Conservation (phyloP, 1,140 invertebrate genomes). For the Kradibia gibbosae region DNA sequence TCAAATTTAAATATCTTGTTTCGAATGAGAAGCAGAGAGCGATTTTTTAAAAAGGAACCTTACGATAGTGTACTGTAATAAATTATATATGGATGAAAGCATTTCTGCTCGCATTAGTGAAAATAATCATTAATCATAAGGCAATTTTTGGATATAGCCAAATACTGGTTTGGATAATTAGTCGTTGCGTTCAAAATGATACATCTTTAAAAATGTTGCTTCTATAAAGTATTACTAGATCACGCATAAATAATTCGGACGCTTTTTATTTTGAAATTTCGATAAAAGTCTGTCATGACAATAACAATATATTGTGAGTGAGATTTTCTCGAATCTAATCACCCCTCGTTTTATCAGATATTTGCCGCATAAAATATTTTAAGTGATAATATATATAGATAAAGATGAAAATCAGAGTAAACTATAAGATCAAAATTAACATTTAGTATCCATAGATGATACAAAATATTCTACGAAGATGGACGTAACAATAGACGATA, state of each 20-base stretch:
- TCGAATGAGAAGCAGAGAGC: too few relatives aligned
- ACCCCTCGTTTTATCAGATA: background rate
- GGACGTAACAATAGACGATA: background rate
- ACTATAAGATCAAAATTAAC: background rate
- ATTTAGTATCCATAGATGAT: background rate
- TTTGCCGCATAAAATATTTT: background rate
- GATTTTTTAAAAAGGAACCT: too few relatives aligned
- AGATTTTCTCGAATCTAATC: background rate
- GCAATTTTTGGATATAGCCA: background rate
- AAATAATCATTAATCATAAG: background rate
- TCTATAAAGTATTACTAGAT: background rate
- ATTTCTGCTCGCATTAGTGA: background rate
- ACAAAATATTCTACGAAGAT: background rate
- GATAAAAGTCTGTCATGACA: background rate
- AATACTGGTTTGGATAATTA: background rate
- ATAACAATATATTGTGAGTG: background rate
- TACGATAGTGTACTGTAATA: too few relatives aligned
- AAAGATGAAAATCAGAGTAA: background rate
- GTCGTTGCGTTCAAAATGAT: background rate
- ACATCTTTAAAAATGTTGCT: background rate
- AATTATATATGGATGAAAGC: too few relatives aligned
- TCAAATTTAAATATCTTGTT: too few relatives aligned
- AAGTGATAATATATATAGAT: background rate
- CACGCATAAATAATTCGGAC: too few relatives aligned
- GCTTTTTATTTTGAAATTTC: background rate